Evolutionary conservation across 2,797 vertebrate genomes (phyloP).

Genomic region (Lutjanus campechanus): DNA sequence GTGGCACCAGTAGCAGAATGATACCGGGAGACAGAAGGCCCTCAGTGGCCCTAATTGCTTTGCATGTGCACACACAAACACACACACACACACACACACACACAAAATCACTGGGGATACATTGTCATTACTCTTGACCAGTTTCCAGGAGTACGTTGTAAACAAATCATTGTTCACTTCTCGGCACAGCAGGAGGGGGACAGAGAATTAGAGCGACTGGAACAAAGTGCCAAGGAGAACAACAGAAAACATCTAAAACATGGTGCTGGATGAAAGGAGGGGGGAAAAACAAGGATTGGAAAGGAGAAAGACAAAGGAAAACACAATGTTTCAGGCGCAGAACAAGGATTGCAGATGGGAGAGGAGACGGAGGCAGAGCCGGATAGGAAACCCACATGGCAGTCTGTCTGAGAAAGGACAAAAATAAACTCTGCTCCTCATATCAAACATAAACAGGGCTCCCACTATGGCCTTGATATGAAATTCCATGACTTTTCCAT

Average conservation of each 20-base stretch:
- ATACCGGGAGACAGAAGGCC: slow-evolving; percentile 80
- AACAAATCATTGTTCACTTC: slow-evolving; percentile 75
- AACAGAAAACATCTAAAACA: slow-evolving; percentile 22
- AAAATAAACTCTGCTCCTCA: slow-evolving; percentile 54
- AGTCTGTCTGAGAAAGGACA: slow-evolving; percentile 42
- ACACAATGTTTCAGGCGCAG: slow-evolving; percentile 16
- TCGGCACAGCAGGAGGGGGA: slow-evolving; percentile 26
- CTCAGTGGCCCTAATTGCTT: slow-evolving; percentile 70
- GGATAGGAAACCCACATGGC: slow-evolving; percentile 45
- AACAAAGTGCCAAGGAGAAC: slow-evolving; percentile 27
- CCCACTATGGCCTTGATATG: slow-evolving; percentile 35
- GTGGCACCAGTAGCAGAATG: slow-evolving; percentile 82
- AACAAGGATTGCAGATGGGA: slow-evolving; percentile 35
- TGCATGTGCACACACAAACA: slow-evolving; percentile 16
- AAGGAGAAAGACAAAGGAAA: slow-evolving; percentile 5
- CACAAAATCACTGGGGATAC: slow-evolving; percentile 54
- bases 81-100: slow-evolving; percentile 39
- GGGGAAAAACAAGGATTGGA: background rate
- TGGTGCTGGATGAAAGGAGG: background rate
- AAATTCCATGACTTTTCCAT: slow-evolving; percentile 63
- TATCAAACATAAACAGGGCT: slow-evolving; percentile 55
- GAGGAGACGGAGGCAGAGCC: slow-evolving; percentile 31
- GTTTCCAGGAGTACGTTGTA: slow-evolving; percentile 66
- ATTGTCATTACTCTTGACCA: slow-evolving; percentile 73
- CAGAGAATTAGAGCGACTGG: slow-evolving; percentile 35